Evolutionary conservation across 2,888 invertebrate genomes (phyloP).

Genomic region (Bedellia somnulentella): DNA sequence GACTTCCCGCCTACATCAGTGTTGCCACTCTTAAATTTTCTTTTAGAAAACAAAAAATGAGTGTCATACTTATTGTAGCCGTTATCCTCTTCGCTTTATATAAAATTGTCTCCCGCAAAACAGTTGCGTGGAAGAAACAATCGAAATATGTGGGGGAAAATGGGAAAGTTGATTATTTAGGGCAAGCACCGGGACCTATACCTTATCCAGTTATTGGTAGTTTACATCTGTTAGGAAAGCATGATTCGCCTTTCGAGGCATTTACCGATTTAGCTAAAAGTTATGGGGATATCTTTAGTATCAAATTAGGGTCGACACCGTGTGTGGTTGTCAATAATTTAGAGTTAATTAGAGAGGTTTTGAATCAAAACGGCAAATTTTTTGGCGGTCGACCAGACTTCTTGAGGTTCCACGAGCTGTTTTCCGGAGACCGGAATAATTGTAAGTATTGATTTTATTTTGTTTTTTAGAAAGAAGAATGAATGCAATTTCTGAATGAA

Average conservation of each 20-base stretch:
- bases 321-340: constrained; percentile 78
- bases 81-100: constrained; percentile 26
- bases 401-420: constrained; percentile 76
- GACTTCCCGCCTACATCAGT: constrained; percentile 22
- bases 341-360: constrained; percentile 70
- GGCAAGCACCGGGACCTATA: constrained; percentile 68
- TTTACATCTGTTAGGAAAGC: constrained; percentile 65
- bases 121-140: constrained; percentile 18
- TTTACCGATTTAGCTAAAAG: constrained; percentile 69
- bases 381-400: constrained; percentile 86
- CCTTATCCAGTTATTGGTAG: constrained; percentile 71
- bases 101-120: constrained; percentile 25
- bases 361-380: constrained; percentile 77
- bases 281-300: constrained; percentile 73
- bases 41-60: constrained; percentile 39
- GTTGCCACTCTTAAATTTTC: constrained; percentile 34
- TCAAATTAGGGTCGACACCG: constrained; percentile 67
- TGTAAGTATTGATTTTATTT: constrained; percentile 65
- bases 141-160: constrained; percentile 24
- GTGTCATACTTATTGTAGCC: constrained; percentile 27
- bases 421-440: constrained; percentile 83
- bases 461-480: constrained; percentile 1
- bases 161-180: too few species aligned
- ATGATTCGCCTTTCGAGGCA: constrained; percentile 70
- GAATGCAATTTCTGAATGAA: constrained; percentile 2